Evolutionary conservation across 2,113 vertebrate genomes (phyloP).

Genomic region (Calidris pygmaea): DNA sequence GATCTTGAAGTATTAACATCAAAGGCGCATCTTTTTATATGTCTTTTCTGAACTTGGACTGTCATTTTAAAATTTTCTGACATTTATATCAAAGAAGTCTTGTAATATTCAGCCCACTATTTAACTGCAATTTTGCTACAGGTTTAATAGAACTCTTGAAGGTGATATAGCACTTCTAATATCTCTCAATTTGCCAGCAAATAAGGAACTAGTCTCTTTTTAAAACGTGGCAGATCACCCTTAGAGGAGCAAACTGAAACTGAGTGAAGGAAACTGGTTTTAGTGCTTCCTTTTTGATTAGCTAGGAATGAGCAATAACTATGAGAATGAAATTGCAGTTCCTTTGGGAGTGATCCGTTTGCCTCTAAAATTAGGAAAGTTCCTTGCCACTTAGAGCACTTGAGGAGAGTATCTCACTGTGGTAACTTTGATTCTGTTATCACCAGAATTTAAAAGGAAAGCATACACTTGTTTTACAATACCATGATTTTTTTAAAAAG

Average conservation of each 20-base stretch:
- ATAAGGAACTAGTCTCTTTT: constrained; percentile 57
- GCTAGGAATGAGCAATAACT: constrained; percentile 48
- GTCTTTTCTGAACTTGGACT: constrained; percentile 70
- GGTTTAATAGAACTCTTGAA: constrained; percentile 51
- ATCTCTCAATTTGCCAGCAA: constrained; percentile 47
- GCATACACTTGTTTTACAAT: constrained; percentile 41
- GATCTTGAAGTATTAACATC: constrained; percentile 70
- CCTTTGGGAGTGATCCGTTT: constrained; percentile 44
- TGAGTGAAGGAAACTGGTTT: constrained; percentile 45
- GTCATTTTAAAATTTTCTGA: constrained; percentile 71
- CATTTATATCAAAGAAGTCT: constrained; percentile 67
- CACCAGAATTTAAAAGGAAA: constrained; percentile 36
- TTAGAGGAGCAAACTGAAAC: constrained; percentile 39
- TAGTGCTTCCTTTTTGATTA: constrained; percentile 59
- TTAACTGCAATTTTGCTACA: constrained; percentile 61
- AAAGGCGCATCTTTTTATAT: constrained; percentile 70
- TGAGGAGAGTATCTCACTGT: constrained; percentile 52
- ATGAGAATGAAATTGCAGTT: constrained; percentile 13
- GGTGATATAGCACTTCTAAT: constrained; percentile 13
- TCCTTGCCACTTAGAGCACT: constrained; percentile 55
- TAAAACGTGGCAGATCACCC: constrained; percentile 42
- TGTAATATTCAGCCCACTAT: constrained; percentile 51
- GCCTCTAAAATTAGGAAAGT: constrained; percentile 30
- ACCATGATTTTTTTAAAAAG: constrained; percentile 18
- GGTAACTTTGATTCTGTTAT: constrained; percentile 55